phyloP scores from a whole-genome alignment of 1,140 invertebrate species.

The Papilio polyxenes region DNA sequence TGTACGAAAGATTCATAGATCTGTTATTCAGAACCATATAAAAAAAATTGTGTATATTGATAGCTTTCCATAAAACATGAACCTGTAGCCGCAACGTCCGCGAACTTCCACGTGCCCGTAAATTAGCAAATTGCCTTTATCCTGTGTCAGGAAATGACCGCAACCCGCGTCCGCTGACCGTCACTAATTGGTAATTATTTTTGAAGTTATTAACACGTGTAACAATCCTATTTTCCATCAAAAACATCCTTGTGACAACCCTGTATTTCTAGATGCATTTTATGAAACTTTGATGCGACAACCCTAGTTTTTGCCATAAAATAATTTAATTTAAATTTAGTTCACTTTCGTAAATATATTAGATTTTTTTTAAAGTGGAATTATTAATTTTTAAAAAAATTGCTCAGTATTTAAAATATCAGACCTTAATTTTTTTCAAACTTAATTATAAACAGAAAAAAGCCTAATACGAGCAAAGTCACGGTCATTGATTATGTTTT shows the following conservation, averaged over 20 bases:
- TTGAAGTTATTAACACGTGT: neutral
- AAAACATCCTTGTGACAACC: neutral
- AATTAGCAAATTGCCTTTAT: conserved; percentile 13
- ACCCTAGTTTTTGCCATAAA: neutral
- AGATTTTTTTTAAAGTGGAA: no score
- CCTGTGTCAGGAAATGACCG: conserved; percentile 15
- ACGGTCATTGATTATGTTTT: neutral
- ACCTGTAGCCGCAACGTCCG: neutral
- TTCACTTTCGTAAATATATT: no score
- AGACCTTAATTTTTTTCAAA: neutral
- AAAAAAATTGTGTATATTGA: neutral
- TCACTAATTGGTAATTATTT: conserved; percentile 2
- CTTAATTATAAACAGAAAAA: neutral
- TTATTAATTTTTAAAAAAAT: neutral
- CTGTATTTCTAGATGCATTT: neutral
- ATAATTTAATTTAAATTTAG: no score
- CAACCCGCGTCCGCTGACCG: neutral
- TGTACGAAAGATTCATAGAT: neutral
- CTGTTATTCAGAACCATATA: neutral
- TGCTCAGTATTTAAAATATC: neutral
- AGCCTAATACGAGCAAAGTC: neutral
- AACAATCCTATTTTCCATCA: neutral
- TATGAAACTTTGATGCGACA: neutral
- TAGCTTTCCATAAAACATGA: neutral
- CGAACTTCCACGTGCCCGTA: neutral